phyloP scores from a whole-genome alignment of 2,888 invertebrate species.

The Leptopilina drosophilae region DNA sequence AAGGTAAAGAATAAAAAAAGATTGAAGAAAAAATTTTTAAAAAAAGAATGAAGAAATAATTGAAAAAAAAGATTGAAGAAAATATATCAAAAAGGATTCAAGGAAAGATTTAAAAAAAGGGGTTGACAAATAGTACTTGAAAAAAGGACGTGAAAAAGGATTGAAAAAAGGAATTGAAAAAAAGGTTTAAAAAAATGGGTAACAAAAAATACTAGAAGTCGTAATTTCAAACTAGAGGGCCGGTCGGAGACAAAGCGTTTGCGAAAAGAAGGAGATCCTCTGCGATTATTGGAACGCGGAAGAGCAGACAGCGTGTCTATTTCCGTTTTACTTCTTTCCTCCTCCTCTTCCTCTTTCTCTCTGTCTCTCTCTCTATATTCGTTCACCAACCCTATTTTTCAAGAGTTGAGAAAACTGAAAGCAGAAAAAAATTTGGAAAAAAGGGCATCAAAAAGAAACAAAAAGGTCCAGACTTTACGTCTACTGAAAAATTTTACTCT shows the following conservation, averaged over 20 bases:
- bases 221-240: constrained; percentile 50
- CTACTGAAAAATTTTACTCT: no score
- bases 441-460: background rate
- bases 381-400: constrained; percentile 48
- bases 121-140: no score
- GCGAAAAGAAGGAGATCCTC: constrained; percentile 57
- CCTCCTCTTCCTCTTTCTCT: constrained; percentile 23
- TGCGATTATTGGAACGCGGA: constrained; percentile 70
- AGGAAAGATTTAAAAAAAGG: no score
- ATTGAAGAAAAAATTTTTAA: constrained; percentile 27
- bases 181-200: no score
- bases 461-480: background rate
- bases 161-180: no score
- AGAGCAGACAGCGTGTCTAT: constrained; percentile 67
- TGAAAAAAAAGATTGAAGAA: no score
- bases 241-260: constrained; percentile 61
- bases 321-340: constrained; percentile 67
- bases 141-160: no score
- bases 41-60: no score
- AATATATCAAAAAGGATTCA: no score
- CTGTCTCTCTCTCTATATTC: constrained; percentile 27
- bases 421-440: background rate
- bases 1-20: background rate
- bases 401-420: constrained; percentile 50
- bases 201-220: constrained; percentile 15